Evolutionary conservation across 2,888 invertebrate genomes (phyloP), one percentile per base, ranked within the genome.

Genomic region (Platypus cylindrus): DNA sequence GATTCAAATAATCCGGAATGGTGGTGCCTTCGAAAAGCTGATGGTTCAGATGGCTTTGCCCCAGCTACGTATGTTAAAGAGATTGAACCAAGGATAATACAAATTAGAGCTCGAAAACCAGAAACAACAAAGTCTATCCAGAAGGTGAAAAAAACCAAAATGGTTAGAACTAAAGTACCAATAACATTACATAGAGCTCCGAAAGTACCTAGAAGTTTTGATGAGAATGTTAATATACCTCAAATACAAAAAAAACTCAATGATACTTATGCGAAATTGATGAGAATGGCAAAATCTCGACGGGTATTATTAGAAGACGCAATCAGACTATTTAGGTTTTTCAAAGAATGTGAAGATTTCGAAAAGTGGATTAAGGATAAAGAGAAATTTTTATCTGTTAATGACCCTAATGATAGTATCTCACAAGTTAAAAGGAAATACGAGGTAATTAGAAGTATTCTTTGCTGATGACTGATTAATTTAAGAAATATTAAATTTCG

Each of bases 331-430:
- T 94, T 85, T 63, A 82, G 82, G 34, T 94, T 97, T 68, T 93
- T 89, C 64, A 76, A 86, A 7, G 95, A 97, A 56, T 97, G 97
- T 61, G 94, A 95, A 52, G 93, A 93, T 63, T 94, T 98, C 57
- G 94, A 95, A 60, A 79, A 79, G 49, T 98, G 97, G 95, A 91
- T 95, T 62, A 83, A 80, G 51, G 95, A 95, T 45, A 93, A 93
- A 62, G 93, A 94, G 57, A 78, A 81, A 53, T 72, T 93, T 66
- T 67, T 93, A 34, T 67, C 81, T 27, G 71, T 80, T 3, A 84
- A 87, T 31, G 91, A 93, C 42, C 74, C 78, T 1, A 74, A 76
- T 9, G 91, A 94, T 45, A 86, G 82, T 49, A 90, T 95, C 8
- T 90, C 90, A 48, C 86, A 82, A 25, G 90, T 91, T 17, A 86